These are phyloP conservation scores for Beroe ovata DNA, from an alignment of 37 sponge, comb jelly and placozoan genomes.

Conservation along the genomic window DNA sequence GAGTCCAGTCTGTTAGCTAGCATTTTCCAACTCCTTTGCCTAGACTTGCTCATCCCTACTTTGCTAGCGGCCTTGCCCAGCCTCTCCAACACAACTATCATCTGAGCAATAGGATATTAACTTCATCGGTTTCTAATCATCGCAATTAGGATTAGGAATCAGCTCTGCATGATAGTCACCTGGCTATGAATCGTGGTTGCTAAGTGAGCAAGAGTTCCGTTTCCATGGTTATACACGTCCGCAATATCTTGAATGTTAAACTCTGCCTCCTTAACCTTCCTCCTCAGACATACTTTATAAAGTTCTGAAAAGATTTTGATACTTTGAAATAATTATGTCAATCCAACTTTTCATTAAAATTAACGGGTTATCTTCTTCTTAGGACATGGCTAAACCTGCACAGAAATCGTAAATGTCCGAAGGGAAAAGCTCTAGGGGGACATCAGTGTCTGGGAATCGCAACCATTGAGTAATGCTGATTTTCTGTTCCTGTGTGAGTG, in stretches of 20 bases:
- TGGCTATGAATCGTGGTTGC: not conserved
- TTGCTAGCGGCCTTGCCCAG: not conserved
- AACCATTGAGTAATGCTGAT: slow-evolving; percentile 13
- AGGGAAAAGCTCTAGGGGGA: slow-evolving; percentile 2
- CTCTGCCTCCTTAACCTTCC: not conserved
- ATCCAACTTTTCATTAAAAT: too few relatives aligned
- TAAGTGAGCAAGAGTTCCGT: not conserved
- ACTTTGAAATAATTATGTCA: too few relatives aligned
- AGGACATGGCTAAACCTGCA: not conserved
- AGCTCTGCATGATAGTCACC: too few relatives aligned
- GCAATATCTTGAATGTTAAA: not conserved
- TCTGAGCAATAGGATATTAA: not conserved
- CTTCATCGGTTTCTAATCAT: too few relatives aligned
- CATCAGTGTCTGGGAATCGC: not conserved
- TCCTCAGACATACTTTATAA: not conserved
- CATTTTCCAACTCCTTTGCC: not conserved
- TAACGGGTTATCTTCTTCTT: too few relatives aligned
- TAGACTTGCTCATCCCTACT: not conserved
- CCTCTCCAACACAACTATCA: slow-evolving; percentile 11
- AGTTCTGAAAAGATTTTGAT: too few relatives aligned
- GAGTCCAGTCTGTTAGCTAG: slow-evolving; percentile 2
- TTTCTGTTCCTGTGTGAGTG: too few relatives aligned
- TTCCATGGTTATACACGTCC: not conserved
- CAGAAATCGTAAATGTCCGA: slow-evolving; percentile 8
- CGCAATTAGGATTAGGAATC: too few relatives aligned